Evolutionary conservation across 1,140 invertebrate genomes (phyloP).

Genomic region (Diachasma alloeum): DNA sequence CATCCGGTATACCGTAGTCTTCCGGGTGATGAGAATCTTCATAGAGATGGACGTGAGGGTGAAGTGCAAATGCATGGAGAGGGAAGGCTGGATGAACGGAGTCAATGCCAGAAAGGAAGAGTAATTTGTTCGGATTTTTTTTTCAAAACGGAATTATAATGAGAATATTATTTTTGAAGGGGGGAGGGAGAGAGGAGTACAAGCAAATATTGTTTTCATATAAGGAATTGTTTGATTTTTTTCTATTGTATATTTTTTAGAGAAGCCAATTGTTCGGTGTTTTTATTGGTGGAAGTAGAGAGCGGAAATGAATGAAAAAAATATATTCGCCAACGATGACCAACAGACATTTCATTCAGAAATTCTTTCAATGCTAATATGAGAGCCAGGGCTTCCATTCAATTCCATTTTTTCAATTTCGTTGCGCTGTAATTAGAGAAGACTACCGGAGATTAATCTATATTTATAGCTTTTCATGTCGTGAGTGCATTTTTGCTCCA

Average conservation of each 20-base stretch:
- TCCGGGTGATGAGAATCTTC: slow-evolving; percentile 23
- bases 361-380: neutral
- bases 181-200: neutral
- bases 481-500: neutral
- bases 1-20: slow-evolving; percentile 21
- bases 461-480: neutral
- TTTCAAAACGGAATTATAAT: too few species aligned
- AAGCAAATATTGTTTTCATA: too few species aligned
- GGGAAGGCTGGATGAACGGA: neutral
- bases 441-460: neutral
- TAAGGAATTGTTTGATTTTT: too few species aligned
- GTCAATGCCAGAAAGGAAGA: too few species aligned
- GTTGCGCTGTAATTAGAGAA: neutral
- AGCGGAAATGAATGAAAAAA: too few species aligned
- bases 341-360: neutral
- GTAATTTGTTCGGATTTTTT: too few species aligned
- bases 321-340: too few species aligned
- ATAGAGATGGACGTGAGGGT: neutral
- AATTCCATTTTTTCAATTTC: neutral
- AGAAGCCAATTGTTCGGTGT: too few species aligned
- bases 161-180: neutral
- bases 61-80: neutral
- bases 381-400: neutral
- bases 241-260: too few species aligned
- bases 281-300: too few species aligned